Conservation (phyloP, 2,797 vertebrate genomes). For the Molossus molossus region DNA sequence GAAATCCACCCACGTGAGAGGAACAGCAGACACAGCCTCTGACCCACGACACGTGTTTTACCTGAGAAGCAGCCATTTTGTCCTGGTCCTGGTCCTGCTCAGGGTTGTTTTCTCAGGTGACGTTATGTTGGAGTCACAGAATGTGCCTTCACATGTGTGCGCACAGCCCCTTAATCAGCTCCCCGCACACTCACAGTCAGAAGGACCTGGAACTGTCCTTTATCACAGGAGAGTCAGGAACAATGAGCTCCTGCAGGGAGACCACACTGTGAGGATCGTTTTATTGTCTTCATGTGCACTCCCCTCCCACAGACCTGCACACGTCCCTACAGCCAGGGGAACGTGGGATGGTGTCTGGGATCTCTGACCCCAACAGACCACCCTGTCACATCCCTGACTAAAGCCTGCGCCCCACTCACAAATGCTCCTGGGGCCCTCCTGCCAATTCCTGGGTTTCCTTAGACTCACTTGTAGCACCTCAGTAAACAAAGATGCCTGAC, state of each 20-base stretch:
- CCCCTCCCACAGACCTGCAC: not conserved
- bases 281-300: too few species aligned
- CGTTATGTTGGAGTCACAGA: not conserved
- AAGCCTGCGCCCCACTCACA: fast-evolving
- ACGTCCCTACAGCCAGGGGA: not conserved
- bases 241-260: too few species aligned
- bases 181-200: not conserved
- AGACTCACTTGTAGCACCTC: not conserved
- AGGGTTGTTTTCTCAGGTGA: not conserved
- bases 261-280: too few species aligned
- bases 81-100: too few species aligned
- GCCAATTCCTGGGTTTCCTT: not conserved
- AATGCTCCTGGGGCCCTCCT: too few species aligned
- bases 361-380: not conserved
- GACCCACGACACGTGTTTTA: too few species aligned
- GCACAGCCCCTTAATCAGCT: not conserved
- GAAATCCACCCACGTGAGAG: too few species aligned
- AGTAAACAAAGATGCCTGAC: not conserved
- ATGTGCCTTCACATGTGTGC: not conserved
- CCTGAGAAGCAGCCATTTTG: too few species aligned
- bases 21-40: too few species aligned
- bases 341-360: not conserved
- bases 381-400: not conserved
- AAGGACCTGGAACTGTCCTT: not conserved
- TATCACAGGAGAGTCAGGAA: not conserved